These are phyloP conservation scores for Lysiphlebus fabarum DNA, from an alignment of 1,140 invertebrate genomes.

Conservation along the genomic window DNA sequence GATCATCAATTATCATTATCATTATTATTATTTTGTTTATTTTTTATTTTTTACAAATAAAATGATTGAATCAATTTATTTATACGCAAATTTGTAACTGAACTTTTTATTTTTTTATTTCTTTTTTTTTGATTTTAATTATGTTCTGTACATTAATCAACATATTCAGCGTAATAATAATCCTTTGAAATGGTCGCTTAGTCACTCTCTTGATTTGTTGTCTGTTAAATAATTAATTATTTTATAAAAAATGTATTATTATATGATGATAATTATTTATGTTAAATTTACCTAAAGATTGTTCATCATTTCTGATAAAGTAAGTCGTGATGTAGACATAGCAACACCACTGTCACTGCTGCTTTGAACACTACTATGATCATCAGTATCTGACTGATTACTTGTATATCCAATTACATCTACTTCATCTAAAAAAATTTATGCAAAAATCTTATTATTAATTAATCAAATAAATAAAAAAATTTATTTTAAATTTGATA, in stretches of 20 bases:
- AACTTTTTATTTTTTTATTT: neutral
- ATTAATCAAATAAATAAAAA: too few species aligned
- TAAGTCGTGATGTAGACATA: slow-evolving; percentile 69
- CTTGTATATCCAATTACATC: slow-evolving; percentile 84
- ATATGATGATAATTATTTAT: too few species aligned
- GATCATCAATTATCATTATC: neutral
- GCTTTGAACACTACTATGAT: slow-evolving; percentile 75
- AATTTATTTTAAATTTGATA: neutral
- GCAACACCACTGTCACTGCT: slow-evolving; percentile 77
- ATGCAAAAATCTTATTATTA: too few species aligned
- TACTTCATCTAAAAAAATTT: slow-evolving; percentile 73
- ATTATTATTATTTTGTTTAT: neutral
- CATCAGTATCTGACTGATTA: slow-evolving; percentile 81
- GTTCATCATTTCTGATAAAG: slow-evolving; percentile 59
- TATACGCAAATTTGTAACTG: slow-evolving; percentile 4
- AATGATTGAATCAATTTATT: neutral
- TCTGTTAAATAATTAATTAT: neutral
- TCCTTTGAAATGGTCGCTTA: neutral
- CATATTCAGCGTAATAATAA: neutral
- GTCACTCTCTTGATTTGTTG: neutral
- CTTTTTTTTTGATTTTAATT: neutral
- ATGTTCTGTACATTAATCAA: neutral
- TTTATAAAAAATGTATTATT: too few species aligned
- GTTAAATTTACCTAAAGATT: slow-evolving; percentile 58
- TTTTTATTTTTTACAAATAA: neutral